A percentile compares a stretch with the other conserved stretches of the same genome.
Evolutionary conservation across 2,797 vertebrate genomes (phyloP).

Genomic region (Mareca strepera): DNA sequence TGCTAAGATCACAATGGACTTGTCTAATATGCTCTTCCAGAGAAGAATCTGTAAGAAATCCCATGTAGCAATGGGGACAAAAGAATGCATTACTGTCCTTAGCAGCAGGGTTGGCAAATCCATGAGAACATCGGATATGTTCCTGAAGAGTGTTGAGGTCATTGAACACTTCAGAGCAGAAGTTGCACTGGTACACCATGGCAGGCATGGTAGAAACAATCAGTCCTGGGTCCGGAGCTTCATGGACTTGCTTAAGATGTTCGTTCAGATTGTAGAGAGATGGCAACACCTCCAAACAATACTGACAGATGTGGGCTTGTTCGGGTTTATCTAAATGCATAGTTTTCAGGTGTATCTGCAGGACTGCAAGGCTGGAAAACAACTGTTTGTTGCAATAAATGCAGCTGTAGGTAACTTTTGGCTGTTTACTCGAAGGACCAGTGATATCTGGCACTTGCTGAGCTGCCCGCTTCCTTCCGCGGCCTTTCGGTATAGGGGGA

Average conservation of each 20-base stretch:
- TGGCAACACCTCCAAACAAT: constrained; percentile 95
- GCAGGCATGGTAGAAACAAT: constrained; percentile 89
- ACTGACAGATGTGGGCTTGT: constrained; percentile 97
- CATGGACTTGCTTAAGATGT: constrained; percentile 96
- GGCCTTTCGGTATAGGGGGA: constrained; percentile 89
- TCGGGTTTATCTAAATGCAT: constrained; percentile 98
- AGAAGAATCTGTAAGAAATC: constrained; percentile 96
- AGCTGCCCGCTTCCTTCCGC: constrained; percentile 91
- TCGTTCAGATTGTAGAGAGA: constrained; percentile 97
- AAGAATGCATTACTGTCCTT: constrained; percentile 99
- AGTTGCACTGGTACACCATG: constrained; percentile 97
- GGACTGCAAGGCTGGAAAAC: constrained; percentile 94
- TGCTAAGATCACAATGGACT: constrained; percentile 95
- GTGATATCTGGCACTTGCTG: constrained; percentile 89
- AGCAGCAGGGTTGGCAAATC: constrained; percentile 92
- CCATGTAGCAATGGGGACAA: constrained; percentile 99
- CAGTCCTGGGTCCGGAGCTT: constrained; percentile 90
- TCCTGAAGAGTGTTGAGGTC: constrained; percentile 98
- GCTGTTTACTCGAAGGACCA: constrained; percentile 89
- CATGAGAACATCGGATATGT: constrained; percentile 96
- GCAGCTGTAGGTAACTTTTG: constrained; percentile 96
- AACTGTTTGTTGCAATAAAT: constrained; percentile 98
- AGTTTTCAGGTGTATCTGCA: constrained; percentile 97
- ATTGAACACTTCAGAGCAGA: constrained; percentile 93
- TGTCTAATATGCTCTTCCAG: constrained; percentile 98